Evolutionary conservation across 2,888 invertebrate genomes (phyloP), one percentile per base, ranked within the genome.

Genomic region (Amaurobius ferox): DNA sequence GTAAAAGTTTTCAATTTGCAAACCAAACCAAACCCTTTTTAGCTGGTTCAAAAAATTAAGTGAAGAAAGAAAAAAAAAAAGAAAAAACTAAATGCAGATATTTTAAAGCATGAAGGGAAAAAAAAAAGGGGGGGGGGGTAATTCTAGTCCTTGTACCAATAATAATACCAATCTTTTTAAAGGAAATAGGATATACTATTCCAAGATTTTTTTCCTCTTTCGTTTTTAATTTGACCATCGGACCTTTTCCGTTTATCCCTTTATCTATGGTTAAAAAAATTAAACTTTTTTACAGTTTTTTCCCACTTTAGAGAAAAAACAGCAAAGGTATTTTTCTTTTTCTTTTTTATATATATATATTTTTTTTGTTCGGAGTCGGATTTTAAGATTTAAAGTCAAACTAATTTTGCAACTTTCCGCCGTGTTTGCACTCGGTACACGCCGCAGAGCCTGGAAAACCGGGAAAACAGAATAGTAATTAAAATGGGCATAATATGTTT

Each of bases 401-500:
- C 83, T 85, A 85, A 85, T 85, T 85, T 85, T 85, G 83, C 83
- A 72, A 85, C 81, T 83, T 83, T 76, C 83, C 64, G 77, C 66
- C 78, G 77, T 86, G 85, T 86, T 79, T 86, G 85, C 73, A 68
- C 78, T 86, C 85, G 1, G 71, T 55, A 70, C 83, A 64, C 30
- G 64, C 64, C 28, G 64, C 66, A 32, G 64, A 64, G 28, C 28
- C n/a, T 62, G 67, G 23, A 67, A 76, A 76, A 68, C 77, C 72
- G 78, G 85, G 85, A 85, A 86, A 79, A 86, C 78, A 74, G 78
- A 77, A 74, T 79, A 74, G 85, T 79, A 79, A 86, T 79, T 79
- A 79, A 86, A 86, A 79, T 78, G 85, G 85, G 85, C 76, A 85
- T 85, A 85, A 85, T 85, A 85, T 85, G 83, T 85, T 85, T 85